Percentiles rank a stretch among this genome's conserved stretches.
phyloP scores from a whole-genome alignment of 2,888 invertebrate species.

The Diadegma fenestrale region DNA sequence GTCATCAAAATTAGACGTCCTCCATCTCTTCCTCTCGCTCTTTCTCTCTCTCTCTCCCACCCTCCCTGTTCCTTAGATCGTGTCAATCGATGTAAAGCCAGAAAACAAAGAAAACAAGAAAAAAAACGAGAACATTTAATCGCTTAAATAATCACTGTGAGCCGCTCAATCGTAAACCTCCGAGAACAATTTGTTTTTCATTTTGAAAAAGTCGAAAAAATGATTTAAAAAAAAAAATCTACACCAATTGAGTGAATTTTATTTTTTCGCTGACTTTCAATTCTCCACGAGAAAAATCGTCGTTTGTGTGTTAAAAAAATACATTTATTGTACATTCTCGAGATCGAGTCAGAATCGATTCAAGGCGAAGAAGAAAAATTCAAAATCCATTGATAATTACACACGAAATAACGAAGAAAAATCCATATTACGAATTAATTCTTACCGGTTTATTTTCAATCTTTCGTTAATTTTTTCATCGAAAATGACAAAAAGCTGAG shows the following conservation, averaged over 20 bases:
- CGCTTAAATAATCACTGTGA: constrained; percentile 75
- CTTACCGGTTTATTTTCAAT: constrained; percentile 6
- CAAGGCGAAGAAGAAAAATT: constrained; percentile 2
- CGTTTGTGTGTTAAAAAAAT: neutral
- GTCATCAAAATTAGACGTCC: constrained; percentile 69
- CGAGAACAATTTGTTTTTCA: constrained; percentile 15
- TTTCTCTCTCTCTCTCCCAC: constrained; percentile 16
- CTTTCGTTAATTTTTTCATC: constrained; percentile 14
- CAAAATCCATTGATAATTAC: neutral
- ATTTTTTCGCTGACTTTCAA: neutral
- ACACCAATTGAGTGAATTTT: neutral
- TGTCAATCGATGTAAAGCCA: constrained; percentile 75
- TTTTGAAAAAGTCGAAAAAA: neutral
- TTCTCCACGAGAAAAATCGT: neutral
- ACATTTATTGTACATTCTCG: neutral
- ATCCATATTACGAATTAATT: constrained; percentile 5
- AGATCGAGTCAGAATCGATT: constrained; percentile 8
- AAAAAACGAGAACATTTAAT: constrained; percentile 67
- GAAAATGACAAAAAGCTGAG: neutral
- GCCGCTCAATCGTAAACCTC: constrained; percentile 72
- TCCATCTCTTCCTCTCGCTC: constrained; percentile 19
- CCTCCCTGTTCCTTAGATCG: constrained; percentile 60
- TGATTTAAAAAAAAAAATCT: neutral
- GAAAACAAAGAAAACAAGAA: constrained; percentile 45
- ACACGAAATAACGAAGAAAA: neutral